These are phyloP conservation scores for Metallyticus violacea DNA, from an alignment of 2,888 invertebrate species.

Conservation along the genomic window DNA sequence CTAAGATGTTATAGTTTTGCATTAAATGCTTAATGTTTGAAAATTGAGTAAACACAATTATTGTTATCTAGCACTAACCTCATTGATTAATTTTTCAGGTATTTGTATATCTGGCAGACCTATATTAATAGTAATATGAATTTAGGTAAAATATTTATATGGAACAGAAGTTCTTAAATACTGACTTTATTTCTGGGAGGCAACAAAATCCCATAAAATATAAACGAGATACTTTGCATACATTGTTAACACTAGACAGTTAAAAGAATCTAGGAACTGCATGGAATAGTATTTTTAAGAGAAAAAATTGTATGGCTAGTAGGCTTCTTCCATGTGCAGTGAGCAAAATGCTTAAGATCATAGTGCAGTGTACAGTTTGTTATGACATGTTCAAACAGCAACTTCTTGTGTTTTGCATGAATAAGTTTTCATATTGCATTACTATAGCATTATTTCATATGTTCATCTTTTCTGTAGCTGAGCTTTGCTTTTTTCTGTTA, in stretches of 20 bases:
- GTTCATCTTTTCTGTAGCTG: neutral
- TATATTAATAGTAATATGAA: too few relatives aligned
- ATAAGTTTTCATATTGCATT: neutral
- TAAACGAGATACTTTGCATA: too few relatives aligned
- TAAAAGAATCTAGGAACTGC: neutral
- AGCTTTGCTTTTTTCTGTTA: neutral
- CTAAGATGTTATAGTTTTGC: too few relatives aligned
- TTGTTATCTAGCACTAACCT: too few relatives aligned
- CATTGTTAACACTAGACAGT: neutral
- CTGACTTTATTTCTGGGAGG: too few relatives aligned
- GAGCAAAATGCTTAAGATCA: neutral
- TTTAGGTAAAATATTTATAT: neutral
- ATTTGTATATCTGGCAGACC: too few relatives aligned
- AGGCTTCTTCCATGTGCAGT: neutral
- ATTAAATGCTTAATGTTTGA: too few relatives aligned
- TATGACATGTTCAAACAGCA: neutral
- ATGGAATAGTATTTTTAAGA: neutral
- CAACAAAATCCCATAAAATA: too few relatives aligned
- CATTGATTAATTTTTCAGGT: too few relatives aligned
- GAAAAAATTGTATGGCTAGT: neutral
- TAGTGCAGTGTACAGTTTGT: neutral
- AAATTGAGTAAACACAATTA: too few relatives aligned
- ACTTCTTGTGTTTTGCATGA: neutral
- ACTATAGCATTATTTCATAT: neutral
- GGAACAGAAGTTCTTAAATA: too few relatives aligned